Evolutionary conservation across 2,888 invertebrate genomes (phyloP).

Genomic region (Crossocerus cetratus): DNA sequence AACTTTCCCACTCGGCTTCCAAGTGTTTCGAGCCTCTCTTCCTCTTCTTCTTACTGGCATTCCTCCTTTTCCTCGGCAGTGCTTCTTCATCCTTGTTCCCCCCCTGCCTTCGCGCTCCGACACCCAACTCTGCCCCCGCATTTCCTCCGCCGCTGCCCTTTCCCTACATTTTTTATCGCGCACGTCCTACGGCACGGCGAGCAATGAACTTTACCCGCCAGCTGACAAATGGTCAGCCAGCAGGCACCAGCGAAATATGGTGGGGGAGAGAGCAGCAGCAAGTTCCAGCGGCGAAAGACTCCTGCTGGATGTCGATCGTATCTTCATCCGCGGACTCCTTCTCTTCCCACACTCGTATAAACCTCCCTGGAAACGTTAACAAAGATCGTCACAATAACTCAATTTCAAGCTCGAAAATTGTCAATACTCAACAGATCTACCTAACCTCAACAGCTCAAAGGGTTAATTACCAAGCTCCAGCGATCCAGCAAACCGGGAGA

Average conservation of each 20-base stretch:
- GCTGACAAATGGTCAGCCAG: constrained; percentile 44
- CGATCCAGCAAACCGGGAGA: no score
- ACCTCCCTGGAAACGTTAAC: no score
- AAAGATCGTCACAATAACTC: no score
- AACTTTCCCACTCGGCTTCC: constrained; percentile 53
- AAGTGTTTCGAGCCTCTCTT: constrained; percentile 46
- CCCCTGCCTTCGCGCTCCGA: neutral
- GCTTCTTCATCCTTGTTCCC: neutral
- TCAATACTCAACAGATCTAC: no score
- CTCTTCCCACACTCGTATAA: no score
- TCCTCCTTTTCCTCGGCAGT: neutral
- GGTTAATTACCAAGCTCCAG: no score
- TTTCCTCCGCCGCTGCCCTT: neutral
- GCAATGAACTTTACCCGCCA: constrained; percentile 53
- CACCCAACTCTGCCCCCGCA: neutral
- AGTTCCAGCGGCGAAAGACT: no score
- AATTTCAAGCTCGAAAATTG: no score
- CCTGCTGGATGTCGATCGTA: no score
- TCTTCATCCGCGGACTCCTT: no score
- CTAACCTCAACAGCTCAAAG: no score
- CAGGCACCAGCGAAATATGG: constrained; percentile 27
- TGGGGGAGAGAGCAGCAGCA: no score
- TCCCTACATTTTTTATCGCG: constrained; percentile 51
- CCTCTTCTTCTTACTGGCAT: constrained; percentile 8
- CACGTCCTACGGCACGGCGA: constrained; percentile 55